These are phyloP conservation scores for Halcyon senegalensis DNA, from an alignment of 2,113 vertebrate genomes.

Conservation along the genomic window DNA sequence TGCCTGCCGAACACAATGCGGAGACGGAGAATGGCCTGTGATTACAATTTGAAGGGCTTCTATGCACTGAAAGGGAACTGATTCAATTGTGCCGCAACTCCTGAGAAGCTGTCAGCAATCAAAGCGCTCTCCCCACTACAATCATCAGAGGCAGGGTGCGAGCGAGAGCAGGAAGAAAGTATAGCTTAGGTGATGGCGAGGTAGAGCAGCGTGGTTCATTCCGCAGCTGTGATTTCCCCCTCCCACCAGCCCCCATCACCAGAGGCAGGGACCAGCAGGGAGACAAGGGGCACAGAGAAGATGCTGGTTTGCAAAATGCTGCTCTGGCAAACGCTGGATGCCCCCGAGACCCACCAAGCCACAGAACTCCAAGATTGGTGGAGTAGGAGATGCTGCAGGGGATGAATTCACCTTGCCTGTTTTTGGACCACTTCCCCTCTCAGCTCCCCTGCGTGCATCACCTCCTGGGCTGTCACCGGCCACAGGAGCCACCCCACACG, in stretches of 20 bases:
- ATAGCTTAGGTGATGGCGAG: background rate
- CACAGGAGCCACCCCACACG: background rate
- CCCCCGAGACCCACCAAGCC: background rate
- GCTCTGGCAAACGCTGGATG: background rate
- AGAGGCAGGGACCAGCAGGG: background rate
- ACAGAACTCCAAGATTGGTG: fast-evolving
- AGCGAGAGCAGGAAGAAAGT: background rate
- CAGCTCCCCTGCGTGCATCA: background rate
- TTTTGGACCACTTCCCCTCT: background rate
- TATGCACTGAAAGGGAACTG: constrained; percentile 73
- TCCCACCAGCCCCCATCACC: background rate
- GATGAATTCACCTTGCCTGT: background rate
- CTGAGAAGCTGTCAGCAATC: constrained; percentile 74
- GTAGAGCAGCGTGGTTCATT: background rate
- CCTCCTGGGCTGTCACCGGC: background rate
- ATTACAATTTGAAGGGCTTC: constrained; percentile 75
- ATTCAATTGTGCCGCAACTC: constrained; percentile 71
- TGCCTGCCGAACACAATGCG: constrained; percentile 24
- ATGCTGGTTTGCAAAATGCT: background rate
- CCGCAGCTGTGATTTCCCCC: background rate
- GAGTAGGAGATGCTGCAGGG: background rate
- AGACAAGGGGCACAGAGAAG: background rate
- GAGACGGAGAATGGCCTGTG: constrained; percentile 62
- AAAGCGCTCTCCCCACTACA: constrained; percentile 44
- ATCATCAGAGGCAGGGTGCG: background rate